Evolutionary conservation across 2,113 vertebrate species (phyloP).

Genomic region (Colaptes auratus): DNA sequence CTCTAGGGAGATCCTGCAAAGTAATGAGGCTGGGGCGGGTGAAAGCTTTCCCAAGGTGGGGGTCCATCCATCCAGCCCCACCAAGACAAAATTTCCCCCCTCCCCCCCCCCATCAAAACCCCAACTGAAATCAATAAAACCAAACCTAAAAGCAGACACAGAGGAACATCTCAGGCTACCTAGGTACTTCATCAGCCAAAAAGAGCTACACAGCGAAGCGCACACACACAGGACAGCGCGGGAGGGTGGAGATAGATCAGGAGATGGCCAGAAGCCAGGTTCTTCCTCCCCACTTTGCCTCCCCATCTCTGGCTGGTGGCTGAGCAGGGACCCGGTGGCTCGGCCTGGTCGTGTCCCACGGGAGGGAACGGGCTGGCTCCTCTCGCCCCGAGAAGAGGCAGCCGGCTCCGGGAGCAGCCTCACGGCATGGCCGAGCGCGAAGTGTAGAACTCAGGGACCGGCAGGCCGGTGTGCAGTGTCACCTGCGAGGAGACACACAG

Average conservation of each 20-base stretch:
- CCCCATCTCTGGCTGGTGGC: background rate
- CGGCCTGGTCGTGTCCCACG: background rate
- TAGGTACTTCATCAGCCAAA: slow-evolving; percentile 51
- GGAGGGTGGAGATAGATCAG: background rate
- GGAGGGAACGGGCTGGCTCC: slow-evolving; percentile 25
- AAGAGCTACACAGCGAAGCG: slow-evolving; percentile 55
- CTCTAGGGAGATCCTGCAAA: background rate
- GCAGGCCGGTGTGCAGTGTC: slow-evolving; percentile 93
- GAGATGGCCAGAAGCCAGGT: background rate
- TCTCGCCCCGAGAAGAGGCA: slow-evolving; percentile 25
- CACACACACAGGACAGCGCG: slow-evolving; percentile 29
- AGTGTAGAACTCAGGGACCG: slow-evolving; percentile 94
- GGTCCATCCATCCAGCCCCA: background rate
- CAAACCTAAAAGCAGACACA: slow-evolving; percentile 46
- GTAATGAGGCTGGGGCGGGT: background rate
- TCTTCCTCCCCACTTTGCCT: background rate
- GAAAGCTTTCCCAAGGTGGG: background rate
- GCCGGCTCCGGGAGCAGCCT: slow-evolving; percentile 30
- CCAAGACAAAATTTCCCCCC: background rate
- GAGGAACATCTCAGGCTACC: slow-evolving; percentile 50
- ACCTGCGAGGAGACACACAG: slow-evolving; percentile 74
- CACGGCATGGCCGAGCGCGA: slow-evolving; percentile 81
- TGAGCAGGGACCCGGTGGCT: background rate
- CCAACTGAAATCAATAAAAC: slow-evolving; percentile 34
- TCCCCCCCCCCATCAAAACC: background rate